phyloP scores from a whole-genome alignment of 2,888 invertebrate genomes.

The Lepetodrilus schrolli region DNA sequence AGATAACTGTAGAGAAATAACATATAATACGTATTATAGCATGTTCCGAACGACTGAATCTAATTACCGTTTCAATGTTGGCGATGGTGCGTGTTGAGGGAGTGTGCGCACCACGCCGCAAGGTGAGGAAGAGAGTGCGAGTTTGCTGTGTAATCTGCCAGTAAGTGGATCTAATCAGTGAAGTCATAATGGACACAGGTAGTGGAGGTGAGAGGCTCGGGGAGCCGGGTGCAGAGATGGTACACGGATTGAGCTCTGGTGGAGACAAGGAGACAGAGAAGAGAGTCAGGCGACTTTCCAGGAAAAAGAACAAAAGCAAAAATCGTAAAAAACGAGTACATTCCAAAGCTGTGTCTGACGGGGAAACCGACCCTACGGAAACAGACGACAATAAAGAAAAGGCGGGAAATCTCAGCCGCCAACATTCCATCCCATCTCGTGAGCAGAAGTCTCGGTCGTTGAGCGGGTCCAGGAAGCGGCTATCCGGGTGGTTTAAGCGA shows the following conservation, averaged over 20 bases:
- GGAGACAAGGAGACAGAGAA: background rate
- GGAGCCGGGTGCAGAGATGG: background rate
- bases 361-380: background rate
- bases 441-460: conserved; percentile 39
- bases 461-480: conserved; percentile 40
- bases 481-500: conserved; percentile 40
- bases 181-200: background rate
- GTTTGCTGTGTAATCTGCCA: background rate
- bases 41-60: background rate
- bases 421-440: conserved; percentile 8
- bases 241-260: background rate
- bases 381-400: conserved; percentile 4
- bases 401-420: background rate
- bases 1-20: too few species aligned
- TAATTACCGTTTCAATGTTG: background rate
- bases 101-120: background rate
- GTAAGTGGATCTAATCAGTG: background rate
- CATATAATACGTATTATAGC: too few species aligned
- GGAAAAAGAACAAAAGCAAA: background rate
- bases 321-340: conserved; percentile 4
- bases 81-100: background rate
- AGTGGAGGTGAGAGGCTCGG: background rate
- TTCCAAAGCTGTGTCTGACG: conserved; percentile 11
- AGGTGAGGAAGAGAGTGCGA: conserved; percentile 17
- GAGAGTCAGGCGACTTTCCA: background rate